These are phyloP conservation scores for Toxonevra muliebris DNA, from an alignment of 2,888 invertebrate genomes.

Conservation along the genomic window DNA sequence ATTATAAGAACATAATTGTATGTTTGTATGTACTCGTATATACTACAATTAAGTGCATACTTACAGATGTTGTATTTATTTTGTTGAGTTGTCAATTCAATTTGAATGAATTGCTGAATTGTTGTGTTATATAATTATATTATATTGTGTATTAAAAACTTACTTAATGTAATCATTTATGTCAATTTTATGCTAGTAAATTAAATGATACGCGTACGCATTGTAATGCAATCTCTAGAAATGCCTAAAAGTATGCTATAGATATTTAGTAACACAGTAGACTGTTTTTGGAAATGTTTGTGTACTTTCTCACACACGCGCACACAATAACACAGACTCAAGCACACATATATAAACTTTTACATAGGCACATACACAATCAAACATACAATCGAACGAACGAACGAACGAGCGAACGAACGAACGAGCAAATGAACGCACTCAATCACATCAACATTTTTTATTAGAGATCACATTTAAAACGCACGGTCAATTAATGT, in stretches of 20 bases:
- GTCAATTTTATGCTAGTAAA: too few relatives aligned
- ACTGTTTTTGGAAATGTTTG: too few relatives aligned
- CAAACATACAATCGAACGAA: slow-evolving; percentile 23
- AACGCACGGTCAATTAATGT: slow-evolving; percentile 69
- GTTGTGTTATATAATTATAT: too few relatives aligned
- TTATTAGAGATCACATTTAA: slow-evolving; percentile 63
- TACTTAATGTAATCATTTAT: too few relatives aligned
- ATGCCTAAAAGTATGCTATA: neutral
- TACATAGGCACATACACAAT: slow-evolving; percentile 22
- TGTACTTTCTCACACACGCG: neutral
- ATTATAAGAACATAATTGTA: too few relatives aligned
- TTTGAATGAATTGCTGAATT: too few relatives aligned
- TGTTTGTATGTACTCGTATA: too few relatives aligned
- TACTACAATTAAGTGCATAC: too few relatives aligned
- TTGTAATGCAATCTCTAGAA: slow-evolving; percentile 39
- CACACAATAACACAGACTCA: slow-evolving; percentile 12
- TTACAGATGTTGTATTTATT: too few relatives aligned
- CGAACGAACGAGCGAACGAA: slow-evolving; percentile 24
- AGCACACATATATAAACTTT: slow-evolving; percentile 11
- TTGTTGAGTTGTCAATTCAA: too few relatives aligned
- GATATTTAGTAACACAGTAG: neutral
- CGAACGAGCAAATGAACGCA: neutral
- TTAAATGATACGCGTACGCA: slow-evolving; percentile 33
- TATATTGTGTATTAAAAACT: too few relatives aligned
- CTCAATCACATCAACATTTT: slow-evolving; percentile 10